Conservation (phyloP, 1,140 invertebrate species). For the Pseudomyrmex gracilis region DNA sequence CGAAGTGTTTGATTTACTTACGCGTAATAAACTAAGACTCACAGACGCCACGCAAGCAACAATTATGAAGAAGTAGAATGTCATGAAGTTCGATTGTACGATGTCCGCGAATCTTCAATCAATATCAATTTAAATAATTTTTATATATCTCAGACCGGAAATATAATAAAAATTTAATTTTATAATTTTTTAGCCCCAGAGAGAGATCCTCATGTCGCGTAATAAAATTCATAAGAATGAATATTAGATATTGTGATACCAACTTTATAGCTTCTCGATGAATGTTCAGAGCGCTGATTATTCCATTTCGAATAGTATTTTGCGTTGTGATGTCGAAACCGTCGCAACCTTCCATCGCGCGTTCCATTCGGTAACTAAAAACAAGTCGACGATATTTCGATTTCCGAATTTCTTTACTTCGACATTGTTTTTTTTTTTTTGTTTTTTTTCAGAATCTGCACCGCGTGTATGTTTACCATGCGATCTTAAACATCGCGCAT, state of each 20-base stretch:
- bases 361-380: constrained; percentile 7
- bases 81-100: background rate
- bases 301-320: background rate
- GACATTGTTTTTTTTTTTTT: too few species aligned
- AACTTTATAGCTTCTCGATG: background rate
- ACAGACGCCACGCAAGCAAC: background rate
- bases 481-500: background rate
- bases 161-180: background rate
- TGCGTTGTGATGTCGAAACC: background rate
- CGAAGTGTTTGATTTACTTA: background rate
- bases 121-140: background rate
- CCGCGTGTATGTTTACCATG: background rate
- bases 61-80: background rate
- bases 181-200: too few species aligned
- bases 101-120: background rate
- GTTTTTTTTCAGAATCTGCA: background rate
- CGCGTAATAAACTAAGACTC: background rate
- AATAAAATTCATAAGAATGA: background rate
- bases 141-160: too few species aligned
- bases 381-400: background rate
- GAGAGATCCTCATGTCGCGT: too few species aligned
- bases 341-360: background rate
- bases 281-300: background rate
- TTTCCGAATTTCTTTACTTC: background rate
- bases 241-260: background rate